Conservation (phyloP, 2,797 vertebrate species). For the Micrastur ruficollis region DNA sequence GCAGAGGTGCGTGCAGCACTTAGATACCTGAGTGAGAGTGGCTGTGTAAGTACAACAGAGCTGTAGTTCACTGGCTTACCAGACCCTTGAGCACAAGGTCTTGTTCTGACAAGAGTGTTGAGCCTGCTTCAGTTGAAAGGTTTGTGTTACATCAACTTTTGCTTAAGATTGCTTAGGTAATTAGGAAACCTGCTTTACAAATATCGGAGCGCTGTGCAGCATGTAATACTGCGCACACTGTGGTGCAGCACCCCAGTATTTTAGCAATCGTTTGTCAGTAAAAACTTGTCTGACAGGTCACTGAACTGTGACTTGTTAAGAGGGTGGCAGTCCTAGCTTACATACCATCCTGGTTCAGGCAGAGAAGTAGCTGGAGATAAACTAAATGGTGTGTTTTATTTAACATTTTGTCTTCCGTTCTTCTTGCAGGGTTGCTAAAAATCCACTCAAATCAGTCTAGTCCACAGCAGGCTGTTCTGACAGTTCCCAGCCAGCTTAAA, state of each 20-base stretch:
- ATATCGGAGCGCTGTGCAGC: not conserved
- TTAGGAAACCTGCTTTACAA: not conserved
- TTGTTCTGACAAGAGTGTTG: not conserved
- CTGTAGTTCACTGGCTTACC: not conserved
- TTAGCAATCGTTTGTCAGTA: not conserved
- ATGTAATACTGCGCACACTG: not conserved
- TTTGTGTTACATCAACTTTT: not conserved
- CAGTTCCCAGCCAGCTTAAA: slow-evolving; percentile 93
- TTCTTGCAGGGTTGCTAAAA: slow-evolving; percentile 88
- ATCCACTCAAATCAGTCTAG: slow-evolving; percentile 88
- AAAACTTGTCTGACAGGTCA: not conserved
- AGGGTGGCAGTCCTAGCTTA: not conserved
- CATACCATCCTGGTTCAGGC: not conserved
- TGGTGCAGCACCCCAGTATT: not conserved
- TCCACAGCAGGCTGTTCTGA: slow-evolving; percentile 91
- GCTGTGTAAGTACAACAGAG: not conserved
- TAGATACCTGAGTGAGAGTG: not conserved
- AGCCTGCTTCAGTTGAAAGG: not conserved
- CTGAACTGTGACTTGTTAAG: not conserved
- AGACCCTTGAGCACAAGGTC: not conserved
- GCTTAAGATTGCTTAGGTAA: not conserved
- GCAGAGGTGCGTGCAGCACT: not conserved
- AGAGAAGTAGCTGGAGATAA: slow-evolving; percentile 39
- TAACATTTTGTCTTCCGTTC: slow-evolving; percentile 66
- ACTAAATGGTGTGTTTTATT: slow-evolving; percentile 47